phyloP scores from a whole-genome alignment of 2,113 vertebrate species.

The Chauna torquata region DNA sequence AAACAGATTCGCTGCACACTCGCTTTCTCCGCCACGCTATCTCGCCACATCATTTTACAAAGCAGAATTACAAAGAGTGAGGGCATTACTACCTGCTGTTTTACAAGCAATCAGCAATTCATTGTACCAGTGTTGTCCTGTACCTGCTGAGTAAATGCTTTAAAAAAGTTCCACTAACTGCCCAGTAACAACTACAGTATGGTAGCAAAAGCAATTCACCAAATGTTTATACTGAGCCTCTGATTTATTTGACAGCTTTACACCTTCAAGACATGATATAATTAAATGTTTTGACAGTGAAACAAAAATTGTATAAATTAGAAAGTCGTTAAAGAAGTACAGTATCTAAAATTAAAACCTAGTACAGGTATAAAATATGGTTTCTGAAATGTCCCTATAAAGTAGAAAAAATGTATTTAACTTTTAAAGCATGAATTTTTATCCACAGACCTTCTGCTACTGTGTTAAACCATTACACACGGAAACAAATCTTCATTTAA shows the following conservation, averaged over 20 bases:
- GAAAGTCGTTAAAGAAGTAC: conserved; percentile 76
- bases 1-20: neutral
- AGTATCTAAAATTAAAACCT: conserved; percentile 74
- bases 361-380: conserved; percentile 31
- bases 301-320: conserved; percentile 86
- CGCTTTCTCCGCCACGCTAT: neutral
- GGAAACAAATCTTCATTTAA: neutral
- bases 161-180: conserved; percentile 66
- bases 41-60: conserved; percentile 54
- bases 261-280: conserved; percentile 83
- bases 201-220: conserved; percentile 78
- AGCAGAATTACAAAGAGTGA: conserved; percentile 56
- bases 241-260: conserved; percentile 91
- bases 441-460: conserved; percentile 28
- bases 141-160: conserved; percentile 79
- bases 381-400: conserved; percentile 59
- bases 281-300: conserved; percentile 88
- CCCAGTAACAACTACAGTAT: conserved; percentile 64
- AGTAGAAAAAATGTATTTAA: conserved; percentile 26
- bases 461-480: neutral
- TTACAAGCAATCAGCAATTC: conserved; percentile 79
- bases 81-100: conserved; percentile 80
- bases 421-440: neutral
- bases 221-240: conserved; percentile 80
- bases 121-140: conserved; percentile 66